These are phyloP conservation scores for Elanoides forficatus DNA, from an alignment of 2,113 vertebrate species.

Conservation along the genomic window DNA sequence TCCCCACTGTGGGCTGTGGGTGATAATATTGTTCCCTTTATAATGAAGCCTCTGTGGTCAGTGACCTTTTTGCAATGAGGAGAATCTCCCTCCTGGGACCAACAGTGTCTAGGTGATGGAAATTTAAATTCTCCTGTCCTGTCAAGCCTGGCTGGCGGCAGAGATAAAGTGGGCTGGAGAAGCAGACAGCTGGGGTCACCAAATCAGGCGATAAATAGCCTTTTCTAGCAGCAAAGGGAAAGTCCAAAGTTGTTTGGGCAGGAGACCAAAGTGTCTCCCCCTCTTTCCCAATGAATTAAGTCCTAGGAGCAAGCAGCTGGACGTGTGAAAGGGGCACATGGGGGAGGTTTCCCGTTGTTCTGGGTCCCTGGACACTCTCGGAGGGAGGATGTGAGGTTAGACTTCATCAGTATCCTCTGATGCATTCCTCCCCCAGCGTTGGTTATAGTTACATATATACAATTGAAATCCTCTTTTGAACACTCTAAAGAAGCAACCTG, in stretches of 20 bases:
- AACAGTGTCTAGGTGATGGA: neutral
- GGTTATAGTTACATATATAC: neutral
- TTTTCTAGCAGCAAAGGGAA: neutral
- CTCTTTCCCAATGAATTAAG: neutral
- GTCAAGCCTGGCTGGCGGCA: neutral
- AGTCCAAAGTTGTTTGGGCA: neutral
- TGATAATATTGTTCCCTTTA: neutral
- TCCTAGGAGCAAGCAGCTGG: neutral
- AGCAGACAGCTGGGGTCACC: neutral
- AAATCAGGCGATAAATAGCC: neutral
- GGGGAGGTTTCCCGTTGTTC: neutral
- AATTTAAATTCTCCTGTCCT: neutral
- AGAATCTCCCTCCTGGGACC: neutral
- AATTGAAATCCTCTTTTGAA: neutral
- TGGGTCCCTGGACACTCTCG: neutral
- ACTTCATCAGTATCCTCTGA: neutral
- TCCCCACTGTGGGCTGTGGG: neutral
- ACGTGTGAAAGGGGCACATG: neutral
- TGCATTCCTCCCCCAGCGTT: neutral
- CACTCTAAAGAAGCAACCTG: neutral
- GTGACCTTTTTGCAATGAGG: neutral
- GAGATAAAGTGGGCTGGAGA: neutral
- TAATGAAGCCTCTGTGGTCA: neutral
- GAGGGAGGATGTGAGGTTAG: neutral
- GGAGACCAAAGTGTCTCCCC: neutral